phyloP scores from a whole-genome alignment of 2,797 vertebrate species.

The Pogonophryne albipinna region DNA sequence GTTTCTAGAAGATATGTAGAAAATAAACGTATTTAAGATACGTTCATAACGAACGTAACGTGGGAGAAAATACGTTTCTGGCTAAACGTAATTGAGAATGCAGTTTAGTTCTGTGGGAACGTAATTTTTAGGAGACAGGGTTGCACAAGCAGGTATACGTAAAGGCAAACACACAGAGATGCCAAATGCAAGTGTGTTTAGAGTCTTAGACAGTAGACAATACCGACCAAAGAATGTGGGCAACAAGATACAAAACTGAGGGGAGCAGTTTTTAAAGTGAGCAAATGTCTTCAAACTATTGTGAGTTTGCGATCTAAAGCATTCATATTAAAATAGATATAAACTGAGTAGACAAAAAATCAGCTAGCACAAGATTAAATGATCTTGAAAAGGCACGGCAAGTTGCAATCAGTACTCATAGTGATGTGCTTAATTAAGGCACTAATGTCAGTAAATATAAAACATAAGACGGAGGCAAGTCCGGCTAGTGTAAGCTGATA shows the following conservation, averaged over 20 bases:
- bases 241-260: constrained; percentile 28
- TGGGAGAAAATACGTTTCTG: too few relatives aligned
- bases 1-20: too few relatives aligned
- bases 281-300: constrained; percentile 6
- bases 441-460: constrained; percentile 30
- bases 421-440: constrained; percentile 19
- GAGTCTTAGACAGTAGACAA: constrained; percentile 63
- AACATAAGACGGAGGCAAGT: constrained; percentile 37
- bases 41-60: too few relatives aligned
- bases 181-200: constrained; percentile 30
- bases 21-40: too few relatives aligned
- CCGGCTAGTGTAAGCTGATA: constrained; percentile 14
- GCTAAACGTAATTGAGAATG: too few relatives aligned
- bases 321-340: background rate
- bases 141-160: constrained; percentile 13
- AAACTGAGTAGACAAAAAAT: background rate
- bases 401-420: constrained; percentile 19
- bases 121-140: too few relatives aligned
- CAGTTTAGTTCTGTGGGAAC: too few relatives aligned
- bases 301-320: constrained; percentile 13
- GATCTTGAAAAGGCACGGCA: background rate
- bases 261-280: background rate
- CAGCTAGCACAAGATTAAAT: background rate
- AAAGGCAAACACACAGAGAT: constrained; percentile 34
- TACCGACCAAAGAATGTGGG: constrained; percentile 45